Base-by-base conservation (phyloP, 2,797 vertebrate species). In the Dendrocincla fuliginosa region DNA sequence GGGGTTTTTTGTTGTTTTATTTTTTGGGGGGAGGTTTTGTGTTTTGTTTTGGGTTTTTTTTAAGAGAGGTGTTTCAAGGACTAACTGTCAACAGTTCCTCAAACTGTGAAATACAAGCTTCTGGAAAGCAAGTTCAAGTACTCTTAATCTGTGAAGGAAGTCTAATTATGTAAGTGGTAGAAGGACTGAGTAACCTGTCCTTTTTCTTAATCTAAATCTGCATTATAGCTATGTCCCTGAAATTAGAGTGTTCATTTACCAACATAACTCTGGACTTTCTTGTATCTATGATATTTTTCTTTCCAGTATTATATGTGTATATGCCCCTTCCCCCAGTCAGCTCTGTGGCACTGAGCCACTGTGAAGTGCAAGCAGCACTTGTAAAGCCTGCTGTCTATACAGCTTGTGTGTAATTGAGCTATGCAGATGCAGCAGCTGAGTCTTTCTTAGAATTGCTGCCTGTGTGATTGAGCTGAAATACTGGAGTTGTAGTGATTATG, bases 391-490 rank as follows among this genome's bases (percentile, higher is more conserved):
- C 63, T 80, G 27, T n/a, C 57, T 25, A 9, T 49, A 30, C 27
- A 17, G 23, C 19, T 59, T 15, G 2, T 25, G 13, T 68, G 61
- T 64, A 47, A 64, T 32, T 56, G 68, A 88, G 85, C 79, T 35
- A 1, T 6, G 46, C 14, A 77, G 64, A 80, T 67, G 46, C 47
- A 64, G 57, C 74, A 65, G 74, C 69, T 84, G 44, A 86, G 12
- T 65, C 52, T 71, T 47, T 79, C 83, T 91, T 86, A 74, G 37
- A 94, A 74, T 56, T 2, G 2, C 37, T 67, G 82, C 42, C 49
- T 49, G 3, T 60, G 69, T 78, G 69, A 75, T n/a, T 60, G 65
- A 94, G 53, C 83, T 84, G 64, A 65, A 90, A 86, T 55, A 59
- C 47, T 68, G 55, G 35, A 39, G 25, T 55, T 86, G 47, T 50